Evolutionary conservation across 1,140 invertebrate species (phyloP).

Genomic region (Apolygus lucorum): DNA sequence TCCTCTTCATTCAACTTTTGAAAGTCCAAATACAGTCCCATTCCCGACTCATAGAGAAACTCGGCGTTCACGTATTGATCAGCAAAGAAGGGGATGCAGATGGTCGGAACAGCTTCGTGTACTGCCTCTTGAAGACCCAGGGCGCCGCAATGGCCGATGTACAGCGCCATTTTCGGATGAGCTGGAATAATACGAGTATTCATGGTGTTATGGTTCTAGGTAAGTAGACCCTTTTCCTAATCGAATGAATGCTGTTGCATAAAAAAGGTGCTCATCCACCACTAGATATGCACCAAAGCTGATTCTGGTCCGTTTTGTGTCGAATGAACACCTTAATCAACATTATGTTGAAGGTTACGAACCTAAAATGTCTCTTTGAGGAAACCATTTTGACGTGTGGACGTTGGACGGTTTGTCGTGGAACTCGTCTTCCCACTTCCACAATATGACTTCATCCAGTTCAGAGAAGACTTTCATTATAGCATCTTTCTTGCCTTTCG

Average conservation of each 20-base stretch:
- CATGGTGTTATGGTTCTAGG: too few relatives aligned
- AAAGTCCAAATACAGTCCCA: conserved; percentile 34
- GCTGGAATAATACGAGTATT: conserved; percentile 37
- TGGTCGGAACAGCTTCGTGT: conserved; percentile 43
- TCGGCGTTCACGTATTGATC: conserved; percentile 42
- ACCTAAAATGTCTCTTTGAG: conserved; percentile 51
- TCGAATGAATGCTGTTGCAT: too few relatives aligned
- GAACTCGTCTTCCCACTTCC: conserved; percentile 50
- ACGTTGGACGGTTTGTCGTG: conserved; percentile 46
- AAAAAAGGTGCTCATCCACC: too few relatives aligned
- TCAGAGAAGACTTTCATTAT: conserved; percentile 49
- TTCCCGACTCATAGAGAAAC: conserved; percentile 38
- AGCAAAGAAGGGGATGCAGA: conserved; percentile 43
- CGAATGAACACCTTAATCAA: too few relatives aligned
- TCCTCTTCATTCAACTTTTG: conserved; percentile 27
- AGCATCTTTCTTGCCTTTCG: conserved; percentile 45
- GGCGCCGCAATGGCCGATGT: conserved; percentile 45
- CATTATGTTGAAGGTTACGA: too few relatives aligned
- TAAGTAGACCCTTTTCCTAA: too few relatives aligned
- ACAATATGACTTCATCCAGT: conserved; percentile 36
- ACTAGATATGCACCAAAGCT: too few relatives aligned
- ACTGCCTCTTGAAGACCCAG: conserved; percentile 44
- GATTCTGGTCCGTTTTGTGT: too few relatives aligned
- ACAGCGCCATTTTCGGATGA: conserved; percentile 41
- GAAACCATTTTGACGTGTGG: conserved; percentile 49